Evolutionary conservation across 2,888 invertebrate species (phyloP).

Genomic region (Eupeodes latifasciatus): DNA sequence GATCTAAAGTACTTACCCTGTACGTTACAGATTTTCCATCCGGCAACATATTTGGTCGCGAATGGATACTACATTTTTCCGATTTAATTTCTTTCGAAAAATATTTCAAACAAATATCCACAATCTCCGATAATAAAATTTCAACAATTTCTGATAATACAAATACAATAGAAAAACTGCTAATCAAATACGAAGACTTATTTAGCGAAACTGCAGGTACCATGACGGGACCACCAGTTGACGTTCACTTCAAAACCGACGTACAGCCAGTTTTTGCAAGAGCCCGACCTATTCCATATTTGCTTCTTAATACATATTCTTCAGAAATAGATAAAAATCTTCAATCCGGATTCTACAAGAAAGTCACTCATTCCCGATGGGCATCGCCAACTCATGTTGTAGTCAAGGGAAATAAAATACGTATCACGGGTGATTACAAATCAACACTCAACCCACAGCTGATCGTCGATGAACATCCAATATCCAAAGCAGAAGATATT

Average conservation of each 20-base stretch:
- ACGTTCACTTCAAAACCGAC: background rate
- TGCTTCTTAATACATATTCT: background rate
- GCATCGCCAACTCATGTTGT: background rate
- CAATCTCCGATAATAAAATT: no score
- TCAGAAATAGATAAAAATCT: background rate
- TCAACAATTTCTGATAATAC: no score
- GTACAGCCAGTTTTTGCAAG: slow-evolving; percentile 1
- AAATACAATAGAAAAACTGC: background rate
- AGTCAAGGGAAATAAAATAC: slow-evolving; percentile 20
- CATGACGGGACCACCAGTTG: background rate
- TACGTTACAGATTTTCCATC: no score
- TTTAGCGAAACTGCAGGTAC: background rate
- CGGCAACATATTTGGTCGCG: no score
- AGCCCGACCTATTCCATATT: slow-evolving; percentile 7
- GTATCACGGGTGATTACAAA: slow-evolving; percentile 61
- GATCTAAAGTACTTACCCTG: no score
- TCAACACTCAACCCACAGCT: slow-evolving; percentile 60
- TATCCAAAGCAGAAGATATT: slow-evolving; percentile 42
- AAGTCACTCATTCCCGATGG: background rate
- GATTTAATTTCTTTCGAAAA: no score
- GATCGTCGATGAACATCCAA: slow-evolving; percentile 59
- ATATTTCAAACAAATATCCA: no score
- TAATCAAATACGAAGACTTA: slow-evolving; percentile 37
- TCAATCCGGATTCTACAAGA: slow-evolving; percentile 2
- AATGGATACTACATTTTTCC: no score